Evolutionary conservation across 2,888 invertebrate genomes (phyloP).

Genomic region (Rotaria magnacalcarata): DNA sequence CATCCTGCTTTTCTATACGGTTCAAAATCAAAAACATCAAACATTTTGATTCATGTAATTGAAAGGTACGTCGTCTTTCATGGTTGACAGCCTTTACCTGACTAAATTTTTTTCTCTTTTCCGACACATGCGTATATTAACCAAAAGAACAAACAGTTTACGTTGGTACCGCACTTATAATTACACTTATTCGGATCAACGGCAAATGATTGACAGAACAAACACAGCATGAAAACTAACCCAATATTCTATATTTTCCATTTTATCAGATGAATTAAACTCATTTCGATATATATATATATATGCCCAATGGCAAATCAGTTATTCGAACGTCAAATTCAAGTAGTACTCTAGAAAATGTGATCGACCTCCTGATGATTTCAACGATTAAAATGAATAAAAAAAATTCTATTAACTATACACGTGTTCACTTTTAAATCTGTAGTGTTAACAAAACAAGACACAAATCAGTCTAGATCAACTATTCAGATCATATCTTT

Average conservation of each 20-base stretch:
- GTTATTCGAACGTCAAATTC: constrained; percentile 26
- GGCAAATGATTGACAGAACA: constrained; percentile 18
- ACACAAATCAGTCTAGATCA: not conserved
- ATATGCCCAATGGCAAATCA: not conserved
- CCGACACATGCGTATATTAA: constrained; percentile 11
- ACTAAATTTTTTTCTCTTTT: not conserved
- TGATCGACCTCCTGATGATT: constrained; percentile 31
- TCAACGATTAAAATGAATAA: not conserved
- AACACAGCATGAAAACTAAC: constrained; percentile 29
- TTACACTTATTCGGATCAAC: constrained; percentile 9
- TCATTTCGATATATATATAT: not conserved
- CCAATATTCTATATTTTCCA: not conserved
- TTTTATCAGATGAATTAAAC: not conserved
- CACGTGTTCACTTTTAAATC: constrained; percentile 12
- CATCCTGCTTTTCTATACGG: too few species aligned
- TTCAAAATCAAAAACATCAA: not conserved
- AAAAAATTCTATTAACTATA: constrained; percentile 4
- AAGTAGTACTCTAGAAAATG: constrained; percentile 22
- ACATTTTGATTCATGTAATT: constrained; percentile 1
- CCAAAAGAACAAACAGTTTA: constrained; percentile 4
- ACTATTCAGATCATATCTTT: not conserved
- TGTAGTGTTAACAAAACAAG: not conserved
- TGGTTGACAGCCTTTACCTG: constrained; percentile 20
- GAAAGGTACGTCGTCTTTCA: not conserved
- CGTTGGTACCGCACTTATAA: constrained; percentile 11